Evolutionary conservation across 37 sponge, comb jelly and placozoan species (phyloP).

Genomic region (Mnemiopsis leidyi): DNA sequence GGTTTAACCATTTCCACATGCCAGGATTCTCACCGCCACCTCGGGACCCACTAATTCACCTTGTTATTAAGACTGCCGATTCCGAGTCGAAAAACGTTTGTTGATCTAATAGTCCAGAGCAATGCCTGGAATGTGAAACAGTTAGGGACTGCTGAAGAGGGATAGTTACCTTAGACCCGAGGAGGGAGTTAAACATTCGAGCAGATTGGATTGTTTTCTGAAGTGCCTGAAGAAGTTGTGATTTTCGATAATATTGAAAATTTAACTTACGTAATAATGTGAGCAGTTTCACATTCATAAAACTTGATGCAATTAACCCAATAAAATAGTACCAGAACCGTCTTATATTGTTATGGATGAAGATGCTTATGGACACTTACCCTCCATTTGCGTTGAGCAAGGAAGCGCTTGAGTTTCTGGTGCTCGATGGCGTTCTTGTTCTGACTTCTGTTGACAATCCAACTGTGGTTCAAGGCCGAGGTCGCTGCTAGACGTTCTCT

Average conservation of each 20-base stretch:
- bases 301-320: no score
- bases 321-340: no score
- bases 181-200: conserved; percentile 35
- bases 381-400: conserved; percentile 60
- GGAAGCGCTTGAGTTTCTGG: conserved; percentile 59
- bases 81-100: conserved; percentile 16
- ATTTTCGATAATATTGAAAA: no score
- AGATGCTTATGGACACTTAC: conserved; percentile 18
- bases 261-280: no score
- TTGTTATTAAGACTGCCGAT: not conserved
- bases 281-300: no score
- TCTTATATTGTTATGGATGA: no score
- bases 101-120: conserved; percentile 10
- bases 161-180: conserved; percentile 20
- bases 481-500: conserved; percentile 24
- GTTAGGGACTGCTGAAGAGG: not conserved
- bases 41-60: not conserved
- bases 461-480: conserved; percentile 3
- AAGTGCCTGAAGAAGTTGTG: conserved; percentile 61
- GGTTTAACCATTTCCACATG: no score
- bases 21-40: not conserved
- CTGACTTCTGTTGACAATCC: conserved; percentile 38
- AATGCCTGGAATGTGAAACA: not conserved
- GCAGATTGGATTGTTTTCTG: conserved; percentile 57
- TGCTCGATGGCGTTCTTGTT: conserved; percentile 63